These are phyloP conservation scores for Gerosis bhagava DNA, from an alignment of 2,888 invertebrate genomes.

Conservation along the genomic window DNA sequence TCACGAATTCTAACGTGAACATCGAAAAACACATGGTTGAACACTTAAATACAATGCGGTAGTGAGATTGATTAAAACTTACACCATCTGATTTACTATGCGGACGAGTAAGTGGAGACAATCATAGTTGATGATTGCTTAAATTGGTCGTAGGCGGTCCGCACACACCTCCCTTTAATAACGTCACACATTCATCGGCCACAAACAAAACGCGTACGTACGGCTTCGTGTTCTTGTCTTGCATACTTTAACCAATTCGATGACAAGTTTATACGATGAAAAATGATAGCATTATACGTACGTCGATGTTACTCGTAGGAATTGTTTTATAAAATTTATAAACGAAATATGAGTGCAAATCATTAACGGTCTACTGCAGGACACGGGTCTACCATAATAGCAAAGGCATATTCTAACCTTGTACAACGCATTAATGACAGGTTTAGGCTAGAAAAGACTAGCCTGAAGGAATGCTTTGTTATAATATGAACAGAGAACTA, in stretches of 20 bases:
- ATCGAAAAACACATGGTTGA: no score
- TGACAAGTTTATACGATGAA: conserved; percentile 10
- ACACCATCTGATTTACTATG: conserved; percentile 41
- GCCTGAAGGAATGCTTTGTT: no score
- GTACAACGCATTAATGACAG: no score
- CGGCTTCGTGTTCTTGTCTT: conserved; percentile 22
- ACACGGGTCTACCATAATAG: no score
- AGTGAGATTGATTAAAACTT: conserved; percentile 11
- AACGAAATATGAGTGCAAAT: no score
- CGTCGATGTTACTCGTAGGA: not conserved
- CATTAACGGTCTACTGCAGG: no score
- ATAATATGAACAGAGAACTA: no score
- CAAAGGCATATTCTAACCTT: no score
- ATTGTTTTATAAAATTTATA: no score
- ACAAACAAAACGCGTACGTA: conserved; percentile 18
- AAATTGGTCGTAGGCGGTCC: conserved; percentile 61
- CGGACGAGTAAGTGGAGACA: conserved; percentile 51
- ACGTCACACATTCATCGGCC: conserved; percentile 42
- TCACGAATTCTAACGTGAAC: no score
- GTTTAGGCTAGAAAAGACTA: no score
- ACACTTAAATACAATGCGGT: not conserved
- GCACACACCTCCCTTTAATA: conserved; percentile 58
- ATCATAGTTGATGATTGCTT: conserved; percentile 70
- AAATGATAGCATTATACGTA: conserved; percentile 16
- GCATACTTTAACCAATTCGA: conserved; percentile 19